Evolutionary conservation across 2,797 vertebrate genomes (phyloP).

Genomic region (Thaleichthys pacificus): DNA sequence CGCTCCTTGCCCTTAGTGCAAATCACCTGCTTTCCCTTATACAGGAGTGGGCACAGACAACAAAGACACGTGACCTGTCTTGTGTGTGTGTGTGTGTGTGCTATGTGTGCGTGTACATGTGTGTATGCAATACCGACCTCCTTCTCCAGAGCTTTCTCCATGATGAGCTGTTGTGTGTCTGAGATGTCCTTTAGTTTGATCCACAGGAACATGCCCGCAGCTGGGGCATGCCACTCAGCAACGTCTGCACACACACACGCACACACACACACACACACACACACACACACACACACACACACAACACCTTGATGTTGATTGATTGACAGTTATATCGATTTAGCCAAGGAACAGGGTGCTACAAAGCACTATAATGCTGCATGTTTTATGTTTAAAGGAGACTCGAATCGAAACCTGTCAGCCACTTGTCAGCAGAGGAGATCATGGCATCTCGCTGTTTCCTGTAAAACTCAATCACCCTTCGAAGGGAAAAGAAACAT

Average conservation of each 20-base stretch:
- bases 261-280: slow-evolving; percentile 23
- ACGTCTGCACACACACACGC: slow-evolving; percentile 61
- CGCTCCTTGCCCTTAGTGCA: slow-evolving; percentile 2
- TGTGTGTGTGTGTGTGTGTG: not conserved
- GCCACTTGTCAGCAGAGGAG: slow-evolving; percentile 79
- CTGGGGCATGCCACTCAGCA: slow-evolving; percentile 80
- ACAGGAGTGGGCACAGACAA: not conserved
- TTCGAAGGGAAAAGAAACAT: slow-evolving; percentile 39
- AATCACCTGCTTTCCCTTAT: not conserved
- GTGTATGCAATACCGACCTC: slow-evolving; percentile 64
- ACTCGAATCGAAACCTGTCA: slow-evolving; percentile 73
- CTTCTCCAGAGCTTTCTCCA: slow-evolving; percentile 78
- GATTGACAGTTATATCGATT: not conserved
- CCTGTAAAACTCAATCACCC: slow-evolving; percentile 78
- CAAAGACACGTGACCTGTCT: slow-evolving; percentile 3
- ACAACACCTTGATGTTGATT: not conserved
- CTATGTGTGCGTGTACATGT: slow-evolving; percentile 1
- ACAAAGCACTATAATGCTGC: not conserved
- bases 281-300: slow-evolving; percentile 10
- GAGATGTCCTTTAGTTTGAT: slow-evolving; percentile 79
- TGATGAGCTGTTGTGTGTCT: slow-evolving; percentile 78
- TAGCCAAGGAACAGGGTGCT: not conserved
- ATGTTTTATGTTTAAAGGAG: not conserved
- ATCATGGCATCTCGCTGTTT: slow-evolving; percentile 78
- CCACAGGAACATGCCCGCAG: slow-evolving; percentile 85